Percentiles rank a stretch among this genome's conserved stretches.
Conservation (phyloP, 2,888 invertebrate species). For the Euplagia quadripunctaria region DNA sequence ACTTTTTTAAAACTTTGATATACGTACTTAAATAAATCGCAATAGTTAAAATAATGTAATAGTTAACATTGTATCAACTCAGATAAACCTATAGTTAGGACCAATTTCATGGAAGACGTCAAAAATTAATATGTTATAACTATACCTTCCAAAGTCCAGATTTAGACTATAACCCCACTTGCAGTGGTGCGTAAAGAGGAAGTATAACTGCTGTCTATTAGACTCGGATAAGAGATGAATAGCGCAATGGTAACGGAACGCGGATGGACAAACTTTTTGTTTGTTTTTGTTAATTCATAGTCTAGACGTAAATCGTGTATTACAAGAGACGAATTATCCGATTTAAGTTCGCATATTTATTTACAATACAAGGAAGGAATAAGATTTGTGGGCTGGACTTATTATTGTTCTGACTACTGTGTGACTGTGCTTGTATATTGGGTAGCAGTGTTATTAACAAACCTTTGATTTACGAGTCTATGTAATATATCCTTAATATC, state of each 20-base stretch:
- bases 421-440: too few species aligned
- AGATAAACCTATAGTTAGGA: neutral
- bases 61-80: neutral
- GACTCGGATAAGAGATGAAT: neutral
- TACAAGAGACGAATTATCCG: neutral
- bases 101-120: neutral
- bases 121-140: neutral
- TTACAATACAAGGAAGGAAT: neutral
- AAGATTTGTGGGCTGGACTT: neutral
- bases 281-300: neutral
- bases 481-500: too few species aligned
- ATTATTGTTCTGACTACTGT: neutral
- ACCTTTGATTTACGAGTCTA: too few species aligned
- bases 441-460: too few species aligned
- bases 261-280: neutral
- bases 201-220: neutral
- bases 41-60: neutral
- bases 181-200: neutral
- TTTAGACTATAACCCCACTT: neutral
- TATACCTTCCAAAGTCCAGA: neutral
- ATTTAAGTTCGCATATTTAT: neutral
- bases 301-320: neutral
- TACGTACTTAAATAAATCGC: neutral
- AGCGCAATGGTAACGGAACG: neutral
- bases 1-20: neutral